These are phyloP conservation scores for Crossoptilon crossoptilon DNA, from an alignment of 2,797 vertebrate species.

Conservation along the genomic window DNA sequence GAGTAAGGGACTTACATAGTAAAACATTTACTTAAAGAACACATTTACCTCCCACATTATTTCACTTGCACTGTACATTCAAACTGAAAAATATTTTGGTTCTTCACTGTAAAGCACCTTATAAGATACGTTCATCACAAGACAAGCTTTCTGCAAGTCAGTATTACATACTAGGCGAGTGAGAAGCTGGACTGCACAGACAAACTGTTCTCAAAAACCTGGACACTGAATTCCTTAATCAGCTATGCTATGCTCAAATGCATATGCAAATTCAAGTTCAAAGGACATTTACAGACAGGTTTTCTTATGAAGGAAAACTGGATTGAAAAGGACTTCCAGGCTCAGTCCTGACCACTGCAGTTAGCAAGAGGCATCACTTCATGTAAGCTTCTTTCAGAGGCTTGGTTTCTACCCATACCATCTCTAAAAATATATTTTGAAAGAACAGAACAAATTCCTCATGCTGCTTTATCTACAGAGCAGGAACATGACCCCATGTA, in stretches of 20 bases:
- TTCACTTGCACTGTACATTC: constrained; percentile 59
- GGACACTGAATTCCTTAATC: background rate
- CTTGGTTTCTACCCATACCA: fast-evolving
- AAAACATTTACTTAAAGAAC: constrained; percentile 49
- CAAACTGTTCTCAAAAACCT: background rate
- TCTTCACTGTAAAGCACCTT: constrained; percentile 73
- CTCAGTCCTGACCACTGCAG: background rate
- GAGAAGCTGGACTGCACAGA: background rate
- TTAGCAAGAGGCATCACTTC: background rate
- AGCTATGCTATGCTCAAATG: background rate
- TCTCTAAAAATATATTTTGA: background rate
- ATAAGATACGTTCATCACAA: constrained; percentile 64
- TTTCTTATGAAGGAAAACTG: background rate
- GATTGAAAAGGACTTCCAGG: background rate
- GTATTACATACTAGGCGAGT: background rate
- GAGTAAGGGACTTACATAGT: constrained; percentile 58
- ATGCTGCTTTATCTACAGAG: background rate
- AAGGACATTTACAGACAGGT: constrained; percentile 41
- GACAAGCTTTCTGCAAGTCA: constrained; percentile 45
- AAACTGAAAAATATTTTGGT: constrained; percentile 64
- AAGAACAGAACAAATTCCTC: background rate
- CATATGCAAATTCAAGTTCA: constrained; percentile 5
- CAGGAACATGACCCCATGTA: background rate
- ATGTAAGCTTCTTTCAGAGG: background rate
- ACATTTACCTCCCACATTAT: constrained; percentile 34